These are phyloP conservation scores for Brachionus rotundiformis DNA, from an alignment of 1,140 invertebrate species.

Conservation along the genomic window DNA sequence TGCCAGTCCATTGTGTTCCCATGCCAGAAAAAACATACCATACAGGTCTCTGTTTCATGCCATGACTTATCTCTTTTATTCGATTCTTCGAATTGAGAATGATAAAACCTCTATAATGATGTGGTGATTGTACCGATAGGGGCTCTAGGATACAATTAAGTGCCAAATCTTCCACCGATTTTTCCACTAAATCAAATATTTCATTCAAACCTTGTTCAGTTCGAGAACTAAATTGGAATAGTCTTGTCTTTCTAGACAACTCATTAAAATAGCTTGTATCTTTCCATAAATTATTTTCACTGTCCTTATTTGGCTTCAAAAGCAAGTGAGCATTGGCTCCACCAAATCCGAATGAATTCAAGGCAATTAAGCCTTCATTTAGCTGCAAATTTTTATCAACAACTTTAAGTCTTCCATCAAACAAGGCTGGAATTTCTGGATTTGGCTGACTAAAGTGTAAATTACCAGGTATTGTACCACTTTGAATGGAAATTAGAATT, in stretches of 20 bases:
- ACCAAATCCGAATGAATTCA: slow-evolving; percentile 97
- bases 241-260: not conserved
- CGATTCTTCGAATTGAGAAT: slow-evolving; percentile 67
- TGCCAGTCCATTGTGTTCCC: slow-evolving; percentile 93
- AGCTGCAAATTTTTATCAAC: slow-evolving; percentile 63
- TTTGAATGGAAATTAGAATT: slow-evolving; percentile 51
- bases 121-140: slow-evolving; percentile 71
- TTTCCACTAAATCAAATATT: slow-evolving; percentile 69
- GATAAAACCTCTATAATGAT: slow-evolving; percentile 74
- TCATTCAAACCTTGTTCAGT: slow-evolving; percentile 76
- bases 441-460: slow-evolving; percentile 85
- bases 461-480: slow-evolving; percentile 68
- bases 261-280: not conserved
- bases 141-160: slow-evolving; percentile 70
- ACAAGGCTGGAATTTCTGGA: slow-evolving; percentile 80
- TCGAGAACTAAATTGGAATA: slow-evolving; percentile 69
- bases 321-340: slow-evolving; percentile 91
- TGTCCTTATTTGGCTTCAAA: slow-evolving; percentile 68
- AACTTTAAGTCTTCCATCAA: slow-evolving; percentile 82
- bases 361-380: slow-evolving; percentile 71
- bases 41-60: slow-evolving; percentile 70
- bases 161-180: slow-evolving; percentile 55
- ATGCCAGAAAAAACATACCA: slow-evolving; percentile 95
- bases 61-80: not conserved
- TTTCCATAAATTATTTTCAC: slow-evolving; percentile 65